Evolutionary conservation across 2,797 vertebrate genomes (phyloP).

Genomic region (Pseudochromis fuscus): DNA sequence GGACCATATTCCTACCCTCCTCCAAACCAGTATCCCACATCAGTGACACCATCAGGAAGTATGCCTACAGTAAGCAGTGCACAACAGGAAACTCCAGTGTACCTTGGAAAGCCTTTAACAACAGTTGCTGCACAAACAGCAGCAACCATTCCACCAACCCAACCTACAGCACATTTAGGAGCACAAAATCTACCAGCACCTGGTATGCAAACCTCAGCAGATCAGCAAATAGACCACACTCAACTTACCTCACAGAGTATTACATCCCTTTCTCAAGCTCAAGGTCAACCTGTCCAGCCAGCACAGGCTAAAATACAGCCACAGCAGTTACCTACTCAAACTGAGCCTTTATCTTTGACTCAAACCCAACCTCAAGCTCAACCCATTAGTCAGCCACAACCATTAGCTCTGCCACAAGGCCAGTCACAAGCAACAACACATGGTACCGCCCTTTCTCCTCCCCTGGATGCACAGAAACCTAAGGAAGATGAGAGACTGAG

Average conservation of each 20-base stretch:
- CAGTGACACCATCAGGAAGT: conserved; percentile 76
- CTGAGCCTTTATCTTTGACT: conserved; percentile 80
- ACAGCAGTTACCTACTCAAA: conserved; percentile 79
- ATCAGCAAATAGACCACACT: conserved; percentile 71
- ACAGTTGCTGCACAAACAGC: conserved; percentile 70
- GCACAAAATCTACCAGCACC: conserved; percentile 61
- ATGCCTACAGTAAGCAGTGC: conserved; percentile 71
- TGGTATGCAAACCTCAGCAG: conserved; percentile 65
- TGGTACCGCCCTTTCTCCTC: conserved; percentile 72
- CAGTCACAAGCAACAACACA: conserved; percentile 72
- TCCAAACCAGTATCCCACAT: conserved; percentile 83
- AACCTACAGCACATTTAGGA: conserved; percentile 66
- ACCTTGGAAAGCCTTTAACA: conserved; percentile 90
- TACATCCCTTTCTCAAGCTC: conserved; percentile 68
- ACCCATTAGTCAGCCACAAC: conserved; percentile 69
- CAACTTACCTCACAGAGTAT: conserved; percentile 71
- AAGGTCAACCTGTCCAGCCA: conserved; percentile 69
- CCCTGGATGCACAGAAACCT: conserved; percentile 83
- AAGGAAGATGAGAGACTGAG: conserved; percentile 93
- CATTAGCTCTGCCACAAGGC: conserved; percentile 70
- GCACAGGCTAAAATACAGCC: conserved; percentile 73
- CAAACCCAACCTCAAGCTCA: conserved; percentile 78
- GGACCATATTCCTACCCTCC: conserved; percentile 89
- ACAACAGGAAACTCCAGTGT: conserved; percentile 90
- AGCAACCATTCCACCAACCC: conserved; percentile 68